Base-by-base conservation (phyloP, 2,113 vertebrate species). In the Micromys minutus region DNA sequence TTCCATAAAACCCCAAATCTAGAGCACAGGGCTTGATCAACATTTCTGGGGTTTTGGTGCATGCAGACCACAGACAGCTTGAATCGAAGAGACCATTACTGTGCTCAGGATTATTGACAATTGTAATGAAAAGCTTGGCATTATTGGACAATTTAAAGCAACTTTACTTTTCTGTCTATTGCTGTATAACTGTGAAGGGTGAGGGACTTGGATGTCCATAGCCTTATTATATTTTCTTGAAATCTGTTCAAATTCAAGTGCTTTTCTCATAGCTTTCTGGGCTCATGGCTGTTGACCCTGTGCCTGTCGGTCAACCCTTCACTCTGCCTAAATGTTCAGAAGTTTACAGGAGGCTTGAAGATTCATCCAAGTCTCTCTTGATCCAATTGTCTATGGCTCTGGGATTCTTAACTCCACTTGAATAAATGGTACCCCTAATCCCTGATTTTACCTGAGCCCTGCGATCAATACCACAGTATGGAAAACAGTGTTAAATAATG, bases 341-440 rank as follows among this genome's bases (percentile, higher is more conserved):
- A 94, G 63, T 93, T 96, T 94, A 84, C 45, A 55, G 42, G 69
- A 69, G 45, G 52, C 75, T 75, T 94, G 61, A 65, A 93, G 63
- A 72, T 39, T 57, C 85, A 76, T 47, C 19, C 0, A 42, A 7
- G 5, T 55, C 42, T 87, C 95, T 93, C 71, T 91, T 1, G 55
- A 67, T 71, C 84, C 79, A n/a, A 83, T 93, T 34, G 79, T 26
- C 55, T 34, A 5, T 36, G 61, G 36, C 57, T 17, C 67, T 91
- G 57, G 31, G 84, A 93, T 95, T 90, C 63, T 84, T 52, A 21
- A 61, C n/a, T 81, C 72, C 42, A 52, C 52, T 61, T 87, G 90
- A 61, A 65, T 36, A 94, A 94, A 88, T 76, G 81, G 47, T 36
- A 55, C 80, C 15, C 63, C 16, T 55, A 50, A 65, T 55, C 45